phyloP scores from a whole-genome alignment of 2,888 invertebrate genomes.

The Ophioninae sp. region DNA sequence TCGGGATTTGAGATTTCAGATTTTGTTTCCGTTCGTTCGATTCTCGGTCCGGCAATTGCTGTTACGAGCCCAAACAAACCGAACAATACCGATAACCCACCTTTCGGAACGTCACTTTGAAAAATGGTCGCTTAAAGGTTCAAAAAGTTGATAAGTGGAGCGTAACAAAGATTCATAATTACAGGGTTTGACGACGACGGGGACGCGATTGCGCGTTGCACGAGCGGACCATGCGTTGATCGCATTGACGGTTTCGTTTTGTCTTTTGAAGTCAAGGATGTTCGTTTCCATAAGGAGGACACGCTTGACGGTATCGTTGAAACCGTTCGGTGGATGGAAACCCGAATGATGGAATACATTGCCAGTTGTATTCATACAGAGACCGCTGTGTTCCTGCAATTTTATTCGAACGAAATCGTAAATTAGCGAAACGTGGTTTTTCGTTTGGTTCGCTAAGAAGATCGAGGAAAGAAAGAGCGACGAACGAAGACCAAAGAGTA shows the following conservation, averaged over 20 bases:
- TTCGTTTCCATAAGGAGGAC: neutral
- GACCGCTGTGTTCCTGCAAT: neutral
- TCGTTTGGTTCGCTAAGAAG: no score
- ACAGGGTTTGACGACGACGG: neutral
- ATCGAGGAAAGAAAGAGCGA: no score
- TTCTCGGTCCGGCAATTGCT: no score
- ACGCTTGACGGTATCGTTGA: neutral
- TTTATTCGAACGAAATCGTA: neutral
- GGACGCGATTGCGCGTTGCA: neutral
- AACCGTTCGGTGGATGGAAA: neutral
- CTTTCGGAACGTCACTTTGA: neutral
- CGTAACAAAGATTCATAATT: neutral
- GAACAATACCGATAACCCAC: no score
- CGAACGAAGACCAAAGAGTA: no score
- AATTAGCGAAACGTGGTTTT: no score
- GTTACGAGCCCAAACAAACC: no score
- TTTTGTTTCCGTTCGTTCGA: no score
- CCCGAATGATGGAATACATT: constrained; percentile 4
- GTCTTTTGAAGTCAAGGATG: neutral
- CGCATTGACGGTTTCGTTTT: neutral
- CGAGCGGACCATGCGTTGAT: neutral
- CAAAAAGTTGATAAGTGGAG: neutral
- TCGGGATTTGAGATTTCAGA: no score
- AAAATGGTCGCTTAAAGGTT: neutral
- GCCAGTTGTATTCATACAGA: neutral